phyloP scores from a whole-genome alignment of 2,113 vertebrate species.

The Melanocharis versteri region DNA sequence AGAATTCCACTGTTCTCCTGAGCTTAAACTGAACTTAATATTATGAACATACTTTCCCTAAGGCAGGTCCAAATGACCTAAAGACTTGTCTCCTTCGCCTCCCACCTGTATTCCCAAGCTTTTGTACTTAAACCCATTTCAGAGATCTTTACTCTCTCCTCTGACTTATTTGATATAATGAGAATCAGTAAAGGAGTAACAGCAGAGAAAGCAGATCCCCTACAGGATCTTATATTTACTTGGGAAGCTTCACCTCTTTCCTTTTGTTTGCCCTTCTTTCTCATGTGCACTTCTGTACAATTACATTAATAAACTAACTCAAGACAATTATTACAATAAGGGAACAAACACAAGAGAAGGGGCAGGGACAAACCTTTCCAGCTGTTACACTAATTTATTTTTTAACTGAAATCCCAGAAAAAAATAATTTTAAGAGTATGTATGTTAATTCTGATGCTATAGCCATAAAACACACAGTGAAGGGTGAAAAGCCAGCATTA shows the following conservation, averaged over 20 bases:
- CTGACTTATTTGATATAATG: background rate
- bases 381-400: background rate
- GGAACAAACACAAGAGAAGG: background rate
- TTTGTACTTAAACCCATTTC: background rate
- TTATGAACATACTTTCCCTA: background rate
- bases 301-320: background rate
- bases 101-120: background rate
- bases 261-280: background rate
- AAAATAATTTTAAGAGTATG: background rate
- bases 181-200: background rate
- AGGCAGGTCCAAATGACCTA: background rate
- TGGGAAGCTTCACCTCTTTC: background rate
- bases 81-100: background rate
- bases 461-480: background rate
- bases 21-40: background rate
- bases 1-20: background rate
- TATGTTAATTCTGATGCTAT: background rate
- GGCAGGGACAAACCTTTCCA: background rate
- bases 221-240: background rate
- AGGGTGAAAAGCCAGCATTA: background rate
- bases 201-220: background rate
- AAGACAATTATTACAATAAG: background rate
- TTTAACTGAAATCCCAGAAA: background rate
- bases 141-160: background rate
- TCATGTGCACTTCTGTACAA: background rate